Percentiles rank a stretch among this genome's conserved stretches.
Evolutionary conservation across 2,113 vertebrate species (phyloP).

Genomic region (Pipa parva): DNA sequence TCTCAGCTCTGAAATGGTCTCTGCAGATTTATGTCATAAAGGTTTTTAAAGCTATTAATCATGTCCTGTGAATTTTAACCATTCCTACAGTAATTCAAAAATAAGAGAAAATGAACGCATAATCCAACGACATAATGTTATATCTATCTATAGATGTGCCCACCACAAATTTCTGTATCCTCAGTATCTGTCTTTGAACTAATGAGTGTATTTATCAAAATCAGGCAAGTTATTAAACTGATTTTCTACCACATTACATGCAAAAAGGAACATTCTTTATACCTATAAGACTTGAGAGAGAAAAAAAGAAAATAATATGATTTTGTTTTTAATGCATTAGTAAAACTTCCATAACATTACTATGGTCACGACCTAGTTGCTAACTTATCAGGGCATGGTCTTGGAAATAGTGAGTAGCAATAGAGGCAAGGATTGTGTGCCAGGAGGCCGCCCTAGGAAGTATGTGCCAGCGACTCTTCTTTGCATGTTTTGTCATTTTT

Average conservation of each 20-base stretch:
- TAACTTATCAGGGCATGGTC: no score
- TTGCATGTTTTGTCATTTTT: no score
- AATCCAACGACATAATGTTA: background rate
- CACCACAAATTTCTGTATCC: background rate
- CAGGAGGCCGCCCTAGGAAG: no score
- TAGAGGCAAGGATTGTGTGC: no score
- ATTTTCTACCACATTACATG: background rate
- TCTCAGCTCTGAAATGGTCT: background rate
- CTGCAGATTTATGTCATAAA: background rate
- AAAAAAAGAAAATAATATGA: no score
- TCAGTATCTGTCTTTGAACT: background rate
- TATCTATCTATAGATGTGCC: background rate
- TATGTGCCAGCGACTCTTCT: no score
- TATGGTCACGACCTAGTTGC: no score
- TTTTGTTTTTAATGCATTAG: no score
- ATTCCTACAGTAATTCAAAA: background rate
- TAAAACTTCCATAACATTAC: no score
- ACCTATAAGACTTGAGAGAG: background rate
- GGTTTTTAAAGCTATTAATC: slow-evolving; percentile 2
- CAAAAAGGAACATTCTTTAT: background rate
- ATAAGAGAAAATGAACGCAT: background rate
- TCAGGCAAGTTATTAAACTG: background rate
- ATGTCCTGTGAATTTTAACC: background rate
- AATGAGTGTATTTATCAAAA: background rate
- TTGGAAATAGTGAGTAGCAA: no score